Base-by-base conservation (phyloP, 2,888 invertebrate species). In the Drosophila colorata region DNA sequence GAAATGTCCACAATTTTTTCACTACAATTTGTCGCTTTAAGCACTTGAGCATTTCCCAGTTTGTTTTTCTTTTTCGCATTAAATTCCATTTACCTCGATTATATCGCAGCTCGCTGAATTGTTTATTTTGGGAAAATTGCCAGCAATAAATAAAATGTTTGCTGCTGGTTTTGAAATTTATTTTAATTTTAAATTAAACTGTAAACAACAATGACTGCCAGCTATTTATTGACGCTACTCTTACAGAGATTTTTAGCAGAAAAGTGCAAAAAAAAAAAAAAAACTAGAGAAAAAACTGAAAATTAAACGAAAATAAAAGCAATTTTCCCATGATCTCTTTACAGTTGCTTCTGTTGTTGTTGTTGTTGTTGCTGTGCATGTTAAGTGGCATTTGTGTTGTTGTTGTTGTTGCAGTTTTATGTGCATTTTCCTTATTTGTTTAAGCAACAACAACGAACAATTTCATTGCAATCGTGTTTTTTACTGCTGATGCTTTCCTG, bases 251-350 rank as follows among this genome's bases (percentile, higher is more conserved):
- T 63, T 78, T 78, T 20, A 66, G 55, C 49, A 37, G 41, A 59
- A 67, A 73, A 53, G 44, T 51, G 57, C 44, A 46, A 71, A 51
- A 63, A 41, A 31, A 52, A 25, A 48, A 44, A 37, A 38, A 25
- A 23, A 25, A 43, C 59, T 44, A 51, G 31, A 47, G 43, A 65
- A 71, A 82, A 41, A 55, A 71, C 69, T 52, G 35, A 78, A 69
- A 78, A 82, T 79, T 65, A 70, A 78, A 78, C 58, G 63, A 63
- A 63, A 66, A 69, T 43, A 77, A 69, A 80, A 70, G 77, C 69
- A 75, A 85, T 85, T 84, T 83, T 87, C 85, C 76, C 87, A 84
- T 87, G 85, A 84, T 82, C 82, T 85, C 82, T 79, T 69, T 68
- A 41, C 35, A 14, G 23, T 57, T 20, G 52, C n/a, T n/a, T n/a